Evolutionary conservation across 2,113 vertebrate species (phyloP).

Genomic region (Corythaeola cristata): DNA sequence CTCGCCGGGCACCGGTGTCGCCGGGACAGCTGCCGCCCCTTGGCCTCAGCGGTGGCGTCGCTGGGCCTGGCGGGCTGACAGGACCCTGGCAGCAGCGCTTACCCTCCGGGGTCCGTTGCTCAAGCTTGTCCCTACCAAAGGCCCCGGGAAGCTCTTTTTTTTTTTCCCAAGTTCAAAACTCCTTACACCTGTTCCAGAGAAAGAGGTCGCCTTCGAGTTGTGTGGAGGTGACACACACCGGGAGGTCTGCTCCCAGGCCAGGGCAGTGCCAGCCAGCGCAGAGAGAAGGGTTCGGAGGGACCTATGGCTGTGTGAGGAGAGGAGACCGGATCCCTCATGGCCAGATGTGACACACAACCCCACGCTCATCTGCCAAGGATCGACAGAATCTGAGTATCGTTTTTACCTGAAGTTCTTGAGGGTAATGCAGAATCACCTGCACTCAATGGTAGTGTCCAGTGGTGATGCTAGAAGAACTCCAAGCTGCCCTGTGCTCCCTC

Average conservation of each 20-base stretch:
- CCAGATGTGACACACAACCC: fast-evolving
- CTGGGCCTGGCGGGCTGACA: neutral
- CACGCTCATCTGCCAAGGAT: fast-evolving
- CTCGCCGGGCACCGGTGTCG: neutral
- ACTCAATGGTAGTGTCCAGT: fast-evolving
- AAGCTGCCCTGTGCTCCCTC: neutral
- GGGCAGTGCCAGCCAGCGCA: fast-evolving
- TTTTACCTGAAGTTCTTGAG: neutral
- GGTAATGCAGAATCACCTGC: neutral
- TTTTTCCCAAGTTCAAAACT: neutral
- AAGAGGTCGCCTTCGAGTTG: fast-evolving
- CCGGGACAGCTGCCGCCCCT: neutral
- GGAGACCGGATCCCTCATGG: fast-evolving
- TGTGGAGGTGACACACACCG: fast-evolving
- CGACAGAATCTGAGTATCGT: neutral
- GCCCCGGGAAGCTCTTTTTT: neutral
- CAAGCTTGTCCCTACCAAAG: fast-evolving
- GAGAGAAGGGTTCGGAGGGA: no score
- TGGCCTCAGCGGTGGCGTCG: neutral
- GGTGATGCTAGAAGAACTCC: neutral
- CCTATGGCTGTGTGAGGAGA: fast-evolving
- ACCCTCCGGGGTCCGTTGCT: fast-evolving
- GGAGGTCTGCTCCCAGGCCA: fast-evolving
- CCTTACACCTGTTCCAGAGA: no score
- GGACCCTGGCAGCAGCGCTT: fast-evolving